Percentiles rank a stretch among this genome's conserved stretches.
phyloP scores from a whole-genome alignment of 2,888 invertebrate species.

The Tinea pellionella region DNA sequence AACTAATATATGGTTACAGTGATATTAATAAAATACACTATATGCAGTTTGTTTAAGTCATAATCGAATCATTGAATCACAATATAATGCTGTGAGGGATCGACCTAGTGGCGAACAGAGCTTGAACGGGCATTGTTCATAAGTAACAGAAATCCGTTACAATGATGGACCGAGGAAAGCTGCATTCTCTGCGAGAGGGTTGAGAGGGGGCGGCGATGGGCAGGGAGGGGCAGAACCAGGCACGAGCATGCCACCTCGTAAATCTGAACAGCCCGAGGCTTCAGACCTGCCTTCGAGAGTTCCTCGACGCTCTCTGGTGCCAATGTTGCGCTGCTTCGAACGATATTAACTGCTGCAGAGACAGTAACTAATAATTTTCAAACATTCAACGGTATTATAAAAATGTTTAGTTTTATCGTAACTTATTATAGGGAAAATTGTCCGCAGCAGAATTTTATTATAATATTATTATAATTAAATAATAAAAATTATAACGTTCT shows the following conservation, averaged over 20 bases:
- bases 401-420: not conserved
- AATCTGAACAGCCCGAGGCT: conserved; percentile 43
- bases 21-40: too few species aligned
- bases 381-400: conserved; percentile 16
- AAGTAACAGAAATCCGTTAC: conserved; percentile 33
- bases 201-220: conserved; percentile 22
- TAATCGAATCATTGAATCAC: conserved; percentile 10
- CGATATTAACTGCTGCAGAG: conserved; percentile 20
- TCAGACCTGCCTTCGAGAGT: conserved; percentile 26
- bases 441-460: too few species aligned
- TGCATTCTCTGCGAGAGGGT: conserved; percentile 25
- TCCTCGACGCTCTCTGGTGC: conserved; percentile 14
- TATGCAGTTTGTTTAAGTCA: not conserved
- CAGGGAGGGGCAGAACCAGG: conserved; percentile 30
- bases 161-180: conserved; percentile 34
- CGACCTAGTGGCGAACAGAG: conserved; percentile 9
- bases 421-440: too few species aligned
- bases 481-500: too few species aligned
- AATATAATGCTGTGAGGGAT: not conserved
- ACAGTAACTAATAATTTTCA: conserved; percentile 37
- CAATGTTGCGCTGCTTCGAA: not conserved
- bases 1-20: not conserved
- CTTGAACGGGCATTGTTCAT: not conserved
- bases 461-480: too few species aligned
- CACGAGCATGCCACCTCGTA: conserved; percentile 51